Evolutionary conservation across 2,113 vertebrate species (phyloP).

Genomic region (Rhombomys opimus): DNA sequence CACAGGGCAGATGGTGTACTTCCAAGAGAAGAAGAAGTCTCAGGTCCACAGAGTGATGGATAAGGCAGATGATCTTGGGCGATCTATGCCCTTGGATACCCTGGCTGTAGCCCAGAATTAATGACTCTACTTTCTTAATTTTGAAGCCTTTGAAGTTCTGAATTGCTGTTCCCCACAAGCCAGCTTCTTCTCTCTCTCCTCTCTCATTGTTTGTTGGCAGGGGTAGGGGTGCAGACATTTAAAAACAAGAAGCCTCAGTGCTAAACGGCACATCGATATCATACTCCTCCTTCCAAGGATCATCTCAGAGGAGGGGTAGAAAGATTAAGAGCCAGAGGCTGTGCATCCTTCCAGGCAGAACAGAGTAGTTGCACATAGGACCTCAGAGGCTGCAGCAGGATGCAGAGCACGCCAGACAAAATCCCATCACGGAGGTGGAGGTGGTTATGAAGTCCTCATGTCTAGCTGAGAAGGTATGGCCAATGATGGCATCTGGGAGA

Average conservation of each 20-base stretch:
- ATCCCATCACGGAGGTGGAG: not conserved
- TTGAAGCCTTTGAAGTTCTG: not conserved
- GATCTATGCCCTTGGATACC: not conserved
- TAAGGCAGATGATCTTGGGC: not conserved
- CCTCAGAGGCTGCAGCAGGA: not conserved
- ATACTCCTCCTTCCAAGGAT: not conserved
- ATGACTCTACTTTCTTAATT: not conserved
- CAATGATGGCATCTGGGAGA: not conserved
- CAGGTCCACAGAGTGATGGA: not conserved
- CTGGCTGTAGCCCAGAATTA: not conserved
- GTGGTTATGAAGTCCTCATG: not conserved
- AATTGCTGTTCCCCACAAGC: rapidly evolving
- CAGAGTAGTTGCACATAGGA: not conserved
- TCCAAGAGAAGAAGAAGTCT: not conserved
- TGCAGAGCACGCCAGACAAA: not conserved
- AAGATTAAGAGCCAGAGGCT: not conserved
- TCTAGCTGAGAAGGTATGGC: not conserved
- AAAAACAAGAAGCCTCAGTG: not conserved
- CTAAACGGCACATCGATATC: not conserved
- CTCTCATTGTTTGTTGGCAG: not conserved
- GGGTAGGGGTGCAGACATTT: not conserved
- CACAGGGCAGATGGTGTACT: not conserved
- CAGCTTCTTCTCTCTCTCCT: not conserved
- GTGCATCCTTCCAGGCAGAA: not conserved
- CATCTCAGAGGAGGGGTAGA: not conserved